These are phyloP conservation scores for Zoroaster sp. DNA, from an alignment of 53 echinoderm and acorn worm species.

Conservation along the genomic window DNA sequence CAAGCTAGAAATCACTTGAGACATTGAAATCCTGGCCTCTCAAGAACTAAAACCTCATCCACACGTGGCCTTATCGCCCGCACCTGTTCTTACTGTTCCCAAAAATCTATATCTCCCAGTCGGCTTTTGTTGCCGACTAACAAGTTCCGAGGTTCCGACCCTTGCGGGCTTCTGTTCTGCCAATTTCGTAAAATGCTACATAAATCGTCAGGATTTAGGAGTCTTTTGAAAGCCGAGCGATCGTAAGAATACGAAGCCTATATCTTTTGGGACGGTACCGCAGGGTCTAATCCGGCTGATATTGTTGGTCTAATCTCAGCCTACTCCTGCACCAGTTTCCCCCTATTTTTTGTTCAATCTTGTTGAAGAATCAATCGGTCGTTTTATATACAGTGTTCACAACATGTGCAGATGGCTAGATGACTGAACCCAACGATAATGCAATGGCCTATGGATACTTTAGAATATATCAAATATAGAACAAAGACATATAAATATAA, in stretches of 20 bases:
- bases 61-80: constrained; percentile 28
- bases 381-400: neutral
- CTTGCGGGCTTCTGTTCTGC: constrained; percentile 25
- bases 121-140: constrained; percentile 38
- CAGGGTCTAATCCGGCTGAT: constrained; percentile 38
- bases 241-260: neutral
- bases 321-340: constrained; percentile 39
- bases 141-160: constrained; percentile 39
- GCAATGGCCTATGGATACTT: constrained; percentile 31
- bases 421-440: neutral
- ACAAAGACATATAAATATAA: constrained; percentile 20
- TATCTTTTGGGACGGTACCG: constrained; percentile 25
- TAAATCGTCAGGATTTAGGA: constrained; percentile 54
- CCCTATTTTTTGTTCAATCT: neutral
- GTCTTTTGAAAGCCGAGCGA: constrained; percentile 34
- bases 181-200: constrained; percentile 63
- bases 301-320: constrained; percentile 45
- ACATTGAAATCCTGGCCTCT: neutral
- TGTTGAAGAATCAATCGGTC: constrained; percentile 18
- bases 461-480: neutral
- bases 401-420: constrained; percentile 42
- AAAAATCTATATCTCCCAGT: constrained; percentile 45
- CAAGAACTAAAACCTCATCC: constrained; percentile 4
- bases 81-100: constrained; percentile 40
- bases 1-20: constrained; percentile 16